Base-by-base conservation (phyloP, 2,113 vertebrate genomes). In the Noturus placidus region DNA sequence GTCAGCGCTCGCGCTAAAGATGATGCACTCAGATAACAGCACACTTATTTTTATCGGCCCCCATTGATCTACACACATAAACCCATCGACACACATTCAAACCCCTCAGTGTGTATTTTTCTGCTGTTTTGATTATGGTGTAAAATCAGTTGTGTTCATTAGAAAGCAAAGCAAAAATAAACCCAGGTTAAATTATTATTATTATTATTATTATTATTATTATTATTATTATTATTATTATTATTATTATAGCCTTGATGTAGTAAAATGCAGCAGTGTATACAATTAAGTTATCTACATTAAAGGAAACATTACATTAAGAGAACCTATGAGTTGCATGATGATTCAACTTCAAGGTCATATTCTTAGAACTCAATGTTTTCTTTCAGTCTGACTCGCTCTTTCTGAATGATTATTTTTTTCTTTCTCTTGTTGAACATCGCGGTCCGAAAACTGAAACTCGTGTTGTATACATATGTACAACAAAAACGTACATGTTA, bases 21-120 rank as follows among this genome's bases (percentile, higher is more conserved):
- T 93, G 88, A 91, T 87, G 87, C 89, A 87, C 88, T 82, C 27
- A 91, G 93, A 93, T 93, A 93, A 92, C 63, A 93, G 90, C 59
- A 90, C 38, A 88, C 74, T 88, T 88, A 30, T 89, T 74, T 89
- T 85, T 87, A 84, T 70, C 69, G 87, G 65, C 63, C 80, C 79
- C 80, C 85, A 87, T 57, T 89, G 74, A 78, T 63, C 82, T 78
- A 56, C 69, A 86, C 76, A 78, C 33, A 42, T 25, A 30, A 79
- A 54, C 33, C 77, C 46, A 54, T 56, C 15, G 2, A 79, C 52
- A 79, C 77, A 79, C 77, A 79, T 30, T 30, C 2, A 78, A 78
- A 54, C 27, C 76, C 27, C 11, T 30, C 11, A 54, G 14, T 78
- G 46, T 54, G 50, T 27, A 77, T 27, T 77, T 15, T 7, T 74